phyloP scores from a whole-genome alignment of 2,888 invertebrate species.

The Cremastinae sp. region DNA sequence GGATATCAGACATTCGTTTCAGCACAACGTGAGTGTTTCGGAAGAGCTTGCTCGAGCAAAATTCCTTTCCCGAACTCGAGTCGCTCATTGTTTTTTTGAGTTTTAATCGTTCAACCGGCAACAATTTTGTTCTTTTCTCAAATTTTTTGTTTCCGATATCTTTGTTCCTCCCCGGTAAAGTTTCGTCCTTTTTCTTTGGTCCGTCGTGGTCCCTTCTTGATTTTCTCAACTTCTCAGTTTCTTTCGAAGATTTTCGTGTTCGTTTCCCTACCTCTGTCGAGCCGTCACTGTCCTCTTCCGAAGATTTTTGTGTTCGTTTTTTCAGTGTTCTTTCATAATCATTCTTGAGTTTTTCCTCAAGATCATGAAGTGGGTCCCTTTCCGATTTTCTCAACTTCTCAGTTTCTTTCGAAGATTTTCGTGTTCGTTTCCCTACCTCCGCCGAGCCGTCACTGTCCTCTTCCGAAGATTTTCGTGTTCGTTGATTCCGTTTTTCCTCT shows the following conservation, averaged over 20 bases:
- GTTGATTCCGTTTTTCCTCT: not conserved
- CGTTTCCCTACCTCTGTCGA: too few relatives aligned
- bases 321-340: not conserved
- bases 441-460: not conserved
- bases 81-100: slow-evolving; percentile 48
- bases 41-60: slow-evolving; percentile 59
- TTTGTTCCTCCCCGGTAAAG: slow-evolving; percentile 1
- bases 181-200: not conserved
- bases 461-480: not conserved
- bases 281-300: not conserved
- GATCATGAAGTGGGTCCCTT: too few relatives aligned
- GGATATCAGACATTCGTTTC: slow-evolving; percentile 42
- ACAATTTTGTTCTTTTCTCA: not conserved
- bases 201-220: not conserved
- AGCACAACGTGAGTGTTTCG: slow-evolving; percentile 41
- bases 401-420: not conserved
- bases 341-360: too few relatives aligned
- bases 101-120: slow-evolving; percentile 7
- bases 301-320: not conserved
- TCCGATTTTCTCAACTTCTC: not conserved
- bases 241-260: not conserved
- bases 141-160: slow-evolving; percentile 8
- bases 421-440: too few relatives aligned
- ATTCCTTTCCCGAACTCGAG: slow-evolving; percentile 70
- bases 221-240: not conserved